Base-by-base conservation (phyloP, 2,113 vertebrate species). In the Leuciscus idus region DNA sequence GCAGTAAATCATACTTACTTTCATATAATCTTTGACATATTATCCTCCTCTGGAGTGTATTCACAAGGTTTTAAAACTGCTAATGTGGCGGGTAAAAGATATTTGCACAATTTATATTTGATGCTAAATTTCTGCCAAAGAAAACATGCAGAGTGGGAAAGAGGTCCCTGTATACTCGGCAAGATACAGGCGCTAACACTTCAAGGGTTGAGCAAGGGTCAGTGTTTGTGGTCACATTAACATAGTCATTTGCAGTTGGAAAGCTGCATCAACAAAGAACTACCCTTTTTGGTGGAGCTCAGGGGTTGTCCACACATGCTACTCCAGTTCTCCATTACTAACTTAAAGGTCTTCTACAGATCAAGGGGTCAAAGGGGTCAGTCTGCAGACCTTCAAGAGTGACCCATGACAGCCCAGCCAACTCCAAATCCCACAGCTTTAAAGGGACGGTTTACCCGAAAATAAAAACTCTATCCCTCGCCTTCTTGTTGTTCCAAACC, bases 341-440 rank as follows among this genome's bases (percentile, higher is more conserved):
- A 68, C 28, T 19, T 28, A 59, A 55, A 21, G 46, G 79, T 84
- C 64, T 86, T 73, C 83, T 85, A 79, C 90, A 85, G 91, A 90
- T 81, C 86, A 92, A 84, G 89, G 84, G 92, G 88, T 93, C 89
- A 90, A 57, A 61, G 68, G 50, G 90, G 73, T 66, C 83, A 77
- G 52, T 11, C 6, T 85, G 77, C 81, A 70, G 88, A 91, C 91
- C 91, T 50, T 73, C 55, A 33, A 43, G n/a, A 57, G 30, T 81
- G 48, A 81, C 88, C 88, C 85, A 86, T 52, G 64, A 55, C 39
- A 86, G 86, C 87, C 90, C 86, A 86, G 77, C 59, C 36, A 28
- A 61, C 82, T 55, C 30, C 59, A 30, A 80, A 17, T 81, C 30
- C 52, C 13, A 15, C 48, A 48, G 48, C 59, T 66, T 86, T 77